A percentile compares a stretch with the other conserved stretches of the same genome.
These are phyloP conservation scores for Stenodera caucasica DNA, from an alignment of 2,888 invertebrate genomes.

Conservation along the genomic window DNA sequence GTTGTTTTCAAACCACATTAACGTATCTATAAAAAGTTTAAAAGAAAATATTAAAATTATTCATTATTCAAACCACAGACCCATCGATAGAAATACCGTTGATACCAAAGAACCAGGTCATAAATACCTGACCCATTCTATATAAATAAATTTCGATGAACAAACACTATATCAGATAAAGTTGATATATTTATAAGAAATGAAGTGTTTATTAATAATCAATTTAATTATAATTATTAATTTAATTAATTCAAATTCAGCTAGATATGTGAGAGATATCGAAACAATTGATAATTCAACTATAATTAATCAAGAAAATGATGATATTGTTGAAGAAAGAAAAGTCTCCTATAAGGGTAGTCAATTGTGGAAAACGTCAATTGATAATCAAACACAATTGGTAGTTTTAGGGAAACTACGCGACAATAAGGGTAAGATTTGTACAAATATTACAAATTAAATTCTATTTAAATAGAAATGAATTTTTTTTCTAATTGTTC, in stretches of 20 bases:
- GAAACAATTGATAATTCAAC: neutral
- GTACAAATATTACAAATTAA: constrained; percentile 4
- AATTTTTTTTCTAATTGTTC: constrained; percentile 1
- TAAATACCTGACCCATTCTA: neutral
- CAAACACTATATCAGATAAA: too few species aligned
- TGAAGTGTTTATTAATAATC: neutral
- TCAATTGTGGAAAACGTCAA: constrained; percentile 73
- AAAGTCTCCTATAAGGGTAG: constrained; percentile 71
- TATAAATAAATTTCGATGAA: too few species aligned
- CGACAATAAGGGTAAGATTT: constrained; percentile 60
- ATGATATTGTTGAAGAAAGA: neutral
- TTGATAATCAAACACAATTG: constrained; percentile 60
- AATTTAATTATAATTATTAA: neutral
- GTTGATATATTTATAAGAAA: neutral
- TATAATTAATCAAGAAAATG: neutral
- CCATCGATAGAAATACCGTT: too few species aligned
- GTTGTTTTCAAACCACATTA: too few species aligned
- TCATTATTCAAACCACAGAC: too few species aligned
- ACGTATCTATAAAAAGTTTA: too few species aligned
- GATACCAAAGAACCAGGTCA: neutral
- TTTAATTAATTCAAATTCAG: neutral
- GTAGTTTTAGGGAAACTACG: constrained; percentile 59
- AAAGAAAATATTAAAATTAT: too few species aligned
- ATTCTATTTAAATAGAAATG: neutral
- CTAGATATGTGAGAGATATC: neutral